These are phyloP conservation scores for Protonemura montana DNA, from an alignment of 2,888 invertebrate genomes.

Conservation along the genomic window DNA sequence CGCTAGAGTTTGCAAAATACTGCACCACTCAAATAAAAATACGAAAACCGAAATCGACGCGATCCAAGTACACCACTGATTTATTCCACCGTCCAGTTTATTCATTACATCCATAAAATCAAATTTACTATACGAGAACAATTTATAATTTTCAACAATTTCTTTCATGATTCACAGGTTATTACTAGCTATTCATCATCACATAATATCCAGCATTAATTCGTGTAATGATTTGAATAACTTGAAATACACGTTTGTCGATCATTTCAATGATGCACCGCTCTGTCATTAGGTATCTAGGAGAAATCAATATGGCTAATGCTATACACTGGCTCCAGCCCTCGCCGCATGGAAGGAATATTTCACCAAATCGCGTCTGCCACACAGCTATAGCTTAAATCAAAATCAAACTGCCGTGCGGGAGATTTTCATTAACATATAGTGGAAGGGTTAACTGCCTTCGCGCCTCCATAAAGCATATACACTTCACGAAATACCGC, in stretches of 20 bases:
- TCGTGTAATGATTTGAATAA: slow-evolving; percentile 34
- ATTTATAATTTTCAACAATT: slow-evolving; percentile 7
- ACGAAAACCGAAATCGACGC: neutral
- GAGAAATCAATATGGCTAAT: slow-evolving; percentile 8
- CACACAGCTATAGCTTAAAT: neutral
- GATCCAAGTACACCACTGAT: neutral
- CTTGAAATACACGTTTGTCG: slow-evolving; percentile 27
- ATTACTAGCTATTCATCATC: slow-evolving; percentile 36
- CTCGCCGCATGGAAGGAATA: slow-evolving; percentile 14
- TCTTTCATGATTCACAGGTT: slow-evolving; percentile 35
- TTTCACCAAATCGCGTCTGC: neutral
- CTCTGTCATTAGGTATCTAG: slow-evolving; percentile 32
- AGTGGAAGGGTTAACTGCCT: neutral
- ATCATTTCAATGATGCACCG: neutral
- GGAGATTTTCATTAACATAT: neutral
- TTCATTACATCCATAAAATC: slow-evolving; percentile 1
- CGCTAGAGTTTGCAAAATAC: neutral
- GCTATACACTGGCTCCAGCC: slow-evolving; percentile 3
- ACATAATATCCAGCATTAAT: slow-evolving; percentile 37
- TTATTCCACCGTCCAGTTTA: neutral
- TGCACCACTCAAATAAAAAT: neutral
- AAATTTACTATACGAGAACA: slow-evolving; percentile 21
- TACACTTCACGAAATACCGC: neutral
- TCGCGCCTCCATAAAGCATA: neutral
- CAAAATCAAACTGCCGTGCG: neutral